These are phyloP conservation scores for Galaxea fascicularis DNA, from an alignment of 92 coral and sea anemone species.

Conservation along the genomic window DNA sequence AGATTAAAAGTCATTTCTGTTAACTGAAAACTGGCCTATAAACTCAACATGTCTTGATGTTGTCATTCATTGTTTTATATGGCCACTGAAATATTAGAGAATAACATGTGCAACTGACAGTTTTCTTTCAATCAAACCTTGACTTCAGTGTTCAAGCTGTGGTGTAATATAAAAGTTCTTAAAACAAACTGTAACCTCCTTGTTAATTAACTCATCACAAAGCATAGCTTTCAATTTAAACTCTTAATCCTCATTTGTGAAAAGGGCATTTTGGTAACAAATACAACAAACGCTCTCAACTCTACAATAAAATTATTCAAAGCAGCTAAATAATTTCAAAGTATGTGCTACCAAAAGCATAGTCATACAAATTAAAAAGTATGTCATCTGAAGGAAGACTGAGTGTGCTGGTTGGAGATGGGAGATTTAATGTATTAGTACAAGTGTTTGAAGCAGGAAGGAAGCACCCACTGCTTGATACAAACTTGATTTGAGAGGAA, in stretches of 20 bases:
- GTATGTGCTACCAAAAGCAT: conserved; percentile 56
- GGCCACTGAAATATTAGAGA: conserved; percentile 12
- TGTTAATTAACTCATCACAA: conserved; percentile 11
- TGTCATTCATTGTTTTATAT: conserved; percentile 15
- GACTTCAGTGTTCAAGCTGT: conserved; percentile 6
- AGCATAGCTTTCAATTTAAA: conserved; percentile 19
- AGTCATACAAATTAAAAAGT: conserved; percentile 56
- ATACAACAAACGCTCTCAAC: neutral
- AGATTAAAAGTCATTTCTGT: conserved; percentile 11
- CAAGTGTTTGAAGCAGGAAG: conserved; percentile 58
- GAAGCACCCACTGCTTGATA: conserved; percentile 9
- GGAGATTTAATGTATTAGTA: conserved; percentile 13
- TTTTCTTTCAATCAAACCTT: conserved; percentile 12
- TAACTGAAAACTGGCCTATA: conserved; percentile 17
- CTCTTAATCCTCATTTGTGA: conserved; percentile 24
- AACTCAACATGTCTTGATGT: conserved; percentile 22
- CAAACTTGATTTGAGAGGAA: conserved; percentile 50
- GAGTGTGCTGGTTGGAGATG: conserved; percentile 16
- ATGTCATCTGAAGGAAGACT: conserved; percentile 44
- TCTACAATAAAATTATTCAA: conserved; percentile 15
- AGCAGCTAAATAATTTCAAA: conserved; percentile 40
- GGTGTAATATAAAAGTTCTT: neutral
- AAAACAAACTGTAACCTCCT: conserved; percentile 9
- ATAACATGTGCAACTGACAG: conserved; percentile 9
- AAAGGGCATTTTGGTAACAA: conserved; percentile 13